A percentile compares a stretch with the other conserved stretches of the same genome.
phyloP scores from a whole-genome alignment of 2,888 invertebrate genomes.

The Latrodectus elegans region DNA sequence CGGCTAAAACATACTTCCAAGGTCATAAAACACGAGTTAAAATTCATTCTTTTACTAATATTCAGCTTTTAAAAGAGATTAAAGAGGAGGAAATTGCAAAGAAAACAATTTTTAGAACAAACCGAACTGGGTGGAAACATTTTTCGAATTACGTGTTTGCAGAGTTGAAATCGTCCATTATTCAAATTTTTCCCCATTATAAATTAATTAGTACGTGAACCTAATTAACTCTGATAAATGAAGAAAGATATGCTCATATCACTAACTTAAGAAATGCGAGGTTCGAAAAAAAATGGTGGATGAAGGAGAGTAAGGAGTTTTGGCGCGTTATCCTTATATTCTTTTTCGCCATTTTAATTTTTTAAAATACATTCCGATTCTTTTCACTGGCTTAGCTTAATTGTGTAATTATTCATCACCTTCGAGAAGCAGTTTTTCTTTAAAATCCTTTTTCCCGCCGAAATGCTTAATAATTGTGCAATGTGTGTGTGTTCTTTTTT shows the following conservation, averaged over 20 bases:
- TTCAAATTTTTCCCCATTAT: slow-evolving; percentile 62
- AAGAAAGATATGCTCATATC: slow-evolving; percentile 61
- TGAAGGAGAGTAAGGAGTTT: slow-evolving; percentile 48
- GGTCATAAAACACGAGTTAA: too few species aligned
- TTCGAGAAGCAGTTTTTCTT: slow-evolving; percentile 31
- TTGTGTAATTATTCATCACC: slow-evolving; percentile 64
- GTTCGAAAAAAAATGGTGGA: slow-evolving; percentile 29
- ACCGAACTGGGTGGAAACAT: slow-evolving; percentile 18
- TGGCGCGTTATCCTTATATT: slow-evolving; percentile 1
- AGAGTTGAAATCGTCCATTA: slow-evolving; percentile 25
- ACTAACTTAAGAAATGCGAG: slow-evolving; percentile 30
- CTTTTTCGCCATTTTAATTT: slow-evolving; percentile 22
- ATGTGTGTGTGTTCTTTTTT: slow-evolving; percentile 19
- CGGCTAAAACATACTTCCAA: too few species aligned
- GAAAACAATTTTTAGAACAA: slow-evolving; percentile 38
- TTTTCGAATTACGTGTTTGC: slow-evolving; percentile 20
- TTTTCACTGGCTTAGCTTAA: slow-evolving; percentile 32
- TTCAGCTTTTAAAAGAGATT: slow-evolving; percentile 28
- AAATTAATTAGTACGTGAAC: slow-evolving; percentile 58
- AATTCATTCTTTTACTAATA: too few species aligned
- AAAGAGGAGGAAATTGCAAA: slow-evolving; percentile 17
- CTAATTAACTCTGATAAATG: slow-evolving; percentile 62
- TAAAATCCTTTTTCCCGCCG: slow-evolving; percentile 26
- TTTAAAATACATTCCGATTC: slow-evolving; percentile 44
- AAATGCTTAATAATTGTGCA: slow-evolving; percentile 60